phyloP scores from a whole-genome alignment of 2,888 invertebrate species.

The Cosmia trapezina region DNA sequence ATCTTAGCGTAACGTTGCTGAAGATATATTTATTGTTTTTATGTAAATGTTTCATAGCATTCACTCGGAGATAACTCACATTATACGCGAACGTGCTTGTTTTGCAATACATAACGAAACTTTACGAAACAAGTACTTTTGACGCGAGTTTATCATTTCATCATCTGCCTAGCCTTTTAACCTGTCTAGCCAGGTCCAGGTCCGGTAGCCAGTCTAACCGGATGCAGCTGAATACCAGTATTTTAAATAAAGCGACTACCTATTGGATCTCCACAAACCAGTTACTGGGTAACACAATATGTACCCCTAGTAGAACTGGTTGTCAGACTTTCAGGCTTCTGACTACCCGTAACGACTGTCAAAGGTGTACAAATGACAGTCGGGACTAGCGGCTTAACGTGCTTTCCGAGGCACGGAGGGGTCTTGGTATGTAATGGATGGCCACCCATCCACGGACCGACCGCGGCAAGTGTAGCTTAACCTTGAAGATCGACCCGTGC shows the following conservation, averaged over 20 bases:
- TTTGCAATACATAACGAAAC: conserved; percentile 1
- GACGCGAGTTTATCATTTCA: background rate
- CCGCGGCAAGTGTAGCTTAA: background rate
- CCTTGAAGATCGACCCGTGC: background rate
- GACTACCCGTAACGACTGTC: background rate
- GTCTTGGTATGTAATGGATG: background rate
- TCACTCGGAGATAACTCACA: conserved; percentile 1
- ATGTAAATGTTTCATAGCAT: conserved; percentile 15
- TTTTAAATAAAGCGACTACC: no score
- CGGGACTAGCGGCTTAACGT: background rate
- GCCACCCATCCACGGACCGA: background rate
- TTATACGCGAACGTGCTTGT: conserved; percentile 5
- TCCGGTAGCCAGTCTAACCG: background rate
- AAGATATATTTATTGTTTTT: conserved; percentile 35
- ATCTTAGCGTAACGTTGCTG: conserved; percentile 13
- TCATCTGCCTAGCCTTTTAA: background rate
- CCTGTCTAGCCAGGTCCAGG: no score
- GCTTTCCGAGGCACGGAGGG: background rate
- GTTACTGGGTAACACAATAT: background rate
- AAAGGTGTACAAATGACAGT: background rate
- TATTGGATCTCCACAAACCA: background rate
- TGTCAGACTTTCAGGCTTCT: background rate
- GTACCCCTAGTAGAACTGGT: background rate
- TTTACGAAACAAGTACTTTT: background rate
- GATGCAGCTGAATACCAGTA: background rate